Percentiles rank a stretch among this genome's conserved stretches.
Conservation (phyloP, 1,140 invertebrate species). For the Sesamia nonagrioides region DNA sequence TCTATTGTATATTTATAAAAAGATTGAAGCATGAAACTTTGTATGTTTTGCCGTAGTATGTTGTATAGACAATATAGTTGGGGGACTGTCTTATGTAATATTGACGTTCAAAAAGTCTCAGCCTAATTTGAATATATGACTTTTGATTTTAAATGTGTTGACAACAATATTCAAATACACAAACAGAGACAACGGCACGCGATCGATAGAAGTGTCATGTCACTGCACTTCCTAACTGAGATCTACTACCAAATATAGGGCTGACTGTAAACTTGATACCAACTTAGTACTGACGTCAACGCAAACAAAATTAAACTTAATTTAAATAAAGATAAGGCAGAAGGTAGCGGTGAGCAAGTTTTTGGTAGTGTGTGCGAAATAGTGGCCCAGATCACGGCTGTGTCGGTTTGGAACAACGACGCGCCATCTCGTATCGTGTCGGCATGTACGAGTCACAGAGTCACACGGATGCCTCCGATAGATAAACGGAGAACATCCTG, state of each 20-base stretch:
- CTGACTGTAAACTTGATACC: conserved; percentile 54
- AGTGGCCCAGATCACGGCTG: conserved; percentile 68
- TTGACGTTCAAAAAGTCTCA: no score
- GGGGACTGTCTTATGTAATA: no score
- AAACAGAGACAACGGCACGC: conserved; percentile 61
- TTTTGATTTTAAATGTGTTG: no score
- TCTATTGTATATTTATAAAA: background rate
- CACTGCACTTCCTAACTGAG: conserved; percentile 54
- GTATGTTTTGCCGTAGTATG: background rate
- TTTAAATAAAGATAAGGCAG: conserved; percentile 7
- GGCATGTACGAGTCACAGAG: conserved; percentile 68
- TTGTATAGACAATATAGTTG: background rate
- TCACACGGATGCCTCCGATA: conserved; percentile 71
- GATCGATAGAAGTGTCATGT: conserved; percentile 66
- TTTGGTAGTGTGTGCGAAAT: conserved; percentile 60
- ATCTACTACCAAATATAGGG: conserved; percentile 69
- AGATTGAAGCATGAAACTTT: background rate
- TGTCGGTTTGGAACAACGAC: conserved; percentile 36
- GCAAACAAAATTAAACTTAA: conserved; percentile 23
- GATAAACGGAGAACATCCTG: conserved; percentile 64
- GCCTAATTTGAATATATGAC: no score
- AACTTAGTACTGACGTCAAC: conserved; percentile 33
- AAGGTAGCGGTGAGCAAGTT: background rate
- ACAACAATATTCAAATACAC: conserved; percentile 34
- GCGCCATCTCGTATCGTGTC: conserved; percentile 66